A percentile compares a stretch with the other conserved stretches of the same genome.
Conservation (phyloP, 2,113 vertebrate genomes). For the Sterrhoptilus dennistouni region DNA sequence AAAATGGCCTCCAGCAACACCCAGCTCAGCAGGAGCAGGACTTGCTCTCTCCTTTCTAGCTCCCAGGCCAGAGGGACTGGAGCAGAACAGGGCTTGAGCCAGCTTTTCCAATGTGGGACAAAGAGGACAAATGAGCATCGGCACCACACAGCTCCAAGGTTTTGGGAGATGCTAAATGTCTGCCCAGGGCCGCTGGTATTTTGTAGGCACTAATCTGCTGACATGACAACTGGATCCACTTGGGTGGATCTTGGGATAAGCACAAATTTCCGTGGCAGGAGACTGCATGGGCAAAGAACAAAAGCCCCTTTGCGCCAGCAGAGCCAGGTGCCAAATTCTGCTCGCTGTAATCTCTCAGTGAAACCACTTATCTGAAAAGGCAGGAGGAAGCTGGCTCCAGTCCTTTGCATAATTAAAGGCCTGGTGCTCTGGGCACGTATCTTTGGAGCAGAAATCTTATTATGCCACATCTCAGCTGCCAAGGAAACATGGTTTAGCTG, state of each 20-base stretch:
- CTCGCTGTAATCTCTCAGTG: background rate
- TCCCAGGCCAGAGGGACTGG: background rate
- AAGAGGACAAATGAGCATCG: background rate
- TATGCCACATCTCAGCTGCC: background rate
- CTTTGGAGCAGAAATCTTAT: background rate
- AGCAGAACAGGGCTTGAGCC: background rate
- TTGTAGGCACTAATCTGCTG: slow-evolving; percentile 22
- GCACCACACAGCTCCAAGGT: background rate
- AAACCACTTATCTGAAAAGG: slow-evolving; percentile 30
- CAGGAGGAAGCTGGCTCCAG: slow-evolving; percentile 41
- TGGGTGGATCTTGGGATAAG: background rate
- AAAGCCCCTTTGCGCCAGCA: background rate
- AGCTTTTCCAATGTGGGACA: background rate
- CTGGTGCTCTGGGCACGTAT: background rate
- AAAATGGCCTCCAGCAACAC: background rate
- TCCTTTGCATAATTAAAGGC: slow-evolving; percentile 18
- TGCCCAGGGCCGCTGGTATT: background rate
- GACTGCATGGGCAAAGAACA: background rate
- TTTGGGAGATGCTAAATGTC: background rate
- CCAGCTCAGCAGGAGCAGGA: background rate
- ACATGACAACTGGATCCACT: slow-evolving; percentile 2
- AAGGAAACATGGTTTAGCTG: background rate
- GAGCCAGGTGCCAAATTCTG: slow-evolving; percentile 11
- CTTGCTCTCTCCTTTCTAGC: background rate
- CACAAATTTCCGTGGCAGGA: background rate